phyloP scores from a whole-genome alignment of 1,140 invertebrate genomes.

The Potamilus streckersoni region DNA sequence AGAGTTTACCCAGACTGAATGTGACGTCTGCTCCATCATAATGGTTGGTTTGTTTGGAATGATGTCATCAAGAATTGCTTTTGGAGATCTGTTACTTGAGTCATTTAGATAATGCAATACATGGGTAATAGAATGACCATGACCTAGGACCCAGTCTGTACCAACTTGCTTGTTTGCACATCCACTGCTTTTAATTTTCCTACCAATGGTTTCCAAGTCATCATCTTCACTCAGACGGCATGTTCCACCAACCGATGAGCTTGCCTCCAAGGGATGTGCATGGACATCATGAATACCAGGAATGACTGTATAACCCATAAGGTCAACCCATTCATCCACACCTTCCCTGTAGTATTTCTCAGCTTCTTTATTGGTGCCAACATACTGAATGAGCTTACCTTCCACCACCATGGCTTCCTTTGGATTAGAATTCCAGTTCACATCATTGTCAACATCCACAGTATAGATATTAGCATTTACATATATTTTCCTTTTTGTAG shows the following conservation, averaged over 20 bases:
- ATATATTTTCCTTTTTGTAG: too few relatives aligned
- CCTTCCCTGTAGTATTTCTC: background rate
- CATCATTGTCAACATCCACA: conserved; percentile 5
- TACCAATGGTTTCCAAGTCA: conserved; percentile 5
- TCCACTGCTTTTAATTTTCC: background rate
- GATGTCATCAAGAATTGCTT: conserved; percentile 22
- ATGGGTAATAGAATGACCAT: conserved; percentile 22
- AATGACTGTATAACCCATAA: conserved; percentile 13
- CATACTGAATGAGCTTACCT: conserved; percentile 5
- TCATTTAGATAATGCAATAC: conserved; percentile 24
- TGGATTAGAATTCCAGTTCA: background rate
- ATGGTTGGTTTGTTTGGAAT: conserved; percentile 17
- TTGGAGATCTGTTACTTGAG: conserved; percentile 15
- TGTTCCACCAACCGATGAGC: conserved; percentile 21
- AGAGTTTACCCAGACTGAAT: conserved; percentile 37
- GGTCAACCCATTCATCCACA: conserved; percentile 2
- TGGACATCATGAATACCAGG: conserved; percentile 37
- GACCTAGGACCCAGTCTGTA: conserved; percentile 32
- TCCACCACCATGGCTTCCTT: conserved; percentile 15
- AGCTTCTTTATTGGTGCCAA: conserved; percentile 5
- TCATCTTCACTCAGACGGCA: conserved; percentile 4
- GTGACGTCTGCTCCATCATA: conserved; percentile 37
- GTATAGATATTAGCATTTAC: conserved; percentile 13
- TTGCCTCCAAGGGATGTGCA: conserved; percentile 33
- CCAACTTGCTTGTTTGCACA: conserved; percentile 22